These are phyloP conservation scores for Chromoteleia sp. DNA, from an alignment of 2,888 invertebrate species.

Conservation along the genomic window DNA sequence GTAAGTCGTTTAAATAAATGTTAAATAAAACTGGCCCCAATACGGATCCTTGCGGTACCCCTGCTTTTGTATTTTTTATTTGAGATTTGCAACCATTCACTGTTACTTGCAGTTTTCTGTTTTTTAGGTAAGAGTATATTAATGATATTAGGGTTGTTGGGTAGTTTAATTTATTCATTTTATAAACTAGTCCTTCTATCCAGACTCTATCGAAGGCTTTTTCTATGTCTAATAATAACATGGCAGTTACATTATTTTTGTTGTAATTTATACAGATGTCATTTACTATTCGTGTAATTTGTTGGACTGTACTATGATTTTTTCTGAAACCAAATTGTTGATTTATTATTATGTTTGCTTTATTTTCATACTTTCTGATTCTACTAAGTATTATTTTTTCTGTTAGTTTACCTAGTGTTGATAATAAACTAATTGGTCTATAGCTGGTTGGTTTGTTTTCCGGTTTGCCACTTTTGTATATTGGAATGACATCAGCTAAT, in stretches of 20 bases:
- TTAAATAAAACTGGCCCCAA: constrained; percentile 72
- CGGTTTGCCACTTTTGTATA: constrained; percentile 59
- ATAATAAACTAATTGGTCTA: constrained; percentile 68
- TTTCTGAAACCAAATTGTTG: constrained; percentile 77
- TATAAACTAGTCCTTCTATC: constrained; percentile 76
- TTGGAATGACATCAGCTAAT: constrained; percentile 50
- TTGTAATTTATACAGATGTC: constrained; percentile 74
- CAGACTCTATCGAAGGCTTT: constrained; percentile 75
- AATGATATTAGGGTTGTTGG: constrained; percentile 72
- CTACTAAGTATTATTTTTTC: constrained; percentile 63
- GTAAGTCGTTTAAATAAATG: constrained; percentile 69
- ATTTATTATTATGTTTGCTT: constrained; percentile 62
- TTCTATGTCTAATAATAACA: constrained; percentile 73
- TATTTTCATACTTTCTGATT: constrained; percentile 54
- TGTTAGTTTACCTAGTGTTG: constrained; percentile 55
- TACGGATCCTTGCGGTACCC: constrained; percentile 65
- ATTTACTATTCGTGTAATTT: constrained; percentile 75
- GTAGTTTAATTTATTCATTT: constrained; percentile 72
- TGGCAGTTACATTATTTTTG: constrained; percentile 72
- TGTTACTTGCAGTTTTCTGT: constrained; percentile 70
- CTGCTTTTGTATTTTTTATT: constrained; percentile 43
- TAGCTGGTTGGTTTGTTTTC: constrained; percentile 53
- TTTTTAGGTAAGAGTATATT: constrained; percentile 72
- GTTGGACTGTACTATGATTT: constrained; percentile 75
- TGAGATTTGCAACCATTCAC: constrained; percentile 53